phyloP scores from a whole-genome alignment of 2,888 invertebrate genomes.

The Catocala nupta region DNA sequence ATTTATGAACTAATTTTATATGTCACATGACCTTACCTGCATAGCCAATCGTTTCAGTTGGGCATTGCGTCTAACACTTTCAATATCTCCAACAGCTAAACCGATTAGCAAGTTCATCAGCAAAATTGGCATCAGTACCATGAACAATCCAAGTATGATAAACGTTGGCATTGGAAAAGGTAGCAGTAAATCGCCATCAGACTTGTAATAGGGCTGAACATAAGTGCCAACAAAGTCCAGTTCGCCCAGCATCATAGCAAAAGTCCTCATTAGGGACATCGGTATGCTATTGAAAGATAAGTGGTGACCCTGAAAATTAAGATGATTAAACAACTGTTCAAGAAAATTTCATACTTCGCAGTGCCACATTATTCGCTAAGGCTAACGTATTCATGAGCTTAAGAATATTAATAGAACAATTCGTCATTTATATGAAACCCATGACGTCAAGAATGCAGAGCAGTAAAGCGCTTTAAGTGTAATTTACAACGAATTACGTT shows the following conservation, averaged over 20 bases:
- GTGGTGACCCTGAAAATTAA: slow-evolving; percentile 89
- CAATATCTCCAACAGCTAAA: slow-evolving; percentile 97
- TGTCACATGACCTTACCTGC: slow-evolving; percentile 88
- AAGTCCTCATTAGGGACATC: slow-evolving; percentile 93
- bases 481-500: background rate
- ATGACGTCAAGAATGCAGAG: slow-evolving; percentile 68
- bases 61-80: slow-evolving; percentile 95
- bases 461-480: background rate
- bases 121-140: slow-evolving; percentile 97
- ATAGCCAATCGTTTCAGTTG: slow-evolving; percentile 96
- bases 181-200: slow-evolving; percentile 80
- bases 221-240: slow-evolving; percentile 95
- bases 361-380: slow-evolving; percentile 9
- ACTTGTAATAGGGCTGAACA: slow-evolving; percentile 89
- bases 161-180: slow-evolving; percentile 93
- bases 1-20: too few relatives aligned
- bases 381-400: background rate
- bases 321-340: background rate
- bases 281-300: slow-evolving; percentile 92
- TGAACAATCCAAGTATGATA: slow-evolving; percentile 93
- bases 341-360: slow-evolving; percentile 1
- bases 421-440: slow-evolving; percentile 9
- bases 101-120: slow-evolving; percentile 97
- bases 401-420: slow-evolving; percentile 3
- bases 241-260: slow-evolving; percentile 97